A percentile compares a stretch with the other conserved stretches of the same genome.
Evolutionary conservation across 2,113 vertebrate species (phyloP).

Genomic region (Pheucticus melanocephalus): DNA sequence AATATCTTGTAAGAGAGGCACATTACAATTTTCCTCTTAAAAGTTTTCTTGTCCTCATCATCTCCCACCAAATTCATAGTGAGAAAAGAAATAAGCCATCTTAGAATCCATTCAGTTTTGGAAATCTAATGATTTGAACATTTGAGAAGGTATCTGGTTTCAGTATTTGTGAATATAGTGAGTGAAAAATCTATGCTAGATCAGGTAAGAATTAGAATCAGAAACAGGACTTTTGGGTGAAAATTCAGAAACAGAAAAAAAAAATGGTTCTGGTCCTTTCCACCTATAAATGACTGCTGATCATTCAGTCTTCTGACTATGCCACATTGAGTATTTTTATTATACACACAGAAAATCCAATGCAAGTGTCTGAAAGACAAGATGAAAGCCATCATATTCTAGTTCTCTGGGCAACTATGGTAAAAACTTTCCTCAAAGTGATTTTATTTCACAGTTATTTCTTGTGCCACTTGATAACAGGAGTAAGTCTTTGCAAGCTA

Average conservation of each 20-base stretch:
- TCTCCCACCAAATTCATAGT: neutral
- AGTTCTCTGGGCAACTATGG: neutral
- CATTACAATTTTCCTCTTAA: neutral
- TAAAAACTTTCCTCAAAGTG: neutral
- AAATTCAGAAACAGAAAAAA: neutral
- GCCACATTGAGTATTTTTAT: neutral
- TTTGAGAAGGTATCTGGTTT: neutral
- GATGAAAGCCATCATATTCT: neutral
- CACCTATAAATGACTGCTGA: neutral
- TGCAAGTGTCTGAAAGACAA: neutral
- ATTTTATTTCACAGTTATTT: neutral
- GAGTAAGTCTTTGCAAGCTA: neutral
- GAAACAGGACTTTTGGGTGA: neutral
- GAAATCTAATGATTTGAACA: neutral
- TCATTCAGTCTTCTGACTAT: neutral
- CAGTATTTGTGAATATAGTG: neutral
- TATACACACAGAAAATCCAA: neutral
- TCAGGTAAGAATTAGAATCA: neutral
- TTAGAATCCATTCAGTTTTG: neutral
- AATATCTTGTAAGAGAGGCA: neutral
- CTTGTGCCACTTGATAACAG: neutral
- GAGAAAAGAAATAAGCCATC: neutral
- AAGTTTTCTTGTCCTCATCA: neutral
- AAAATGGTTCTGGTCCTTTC: neutral
- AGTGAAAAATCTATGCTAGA: neutral